These are phyloP conservation scores for Rhodinocichla rosea DNA, from an alignment of 2,113 vertebrate genomes.

Conservation along the genomic window DNA sequence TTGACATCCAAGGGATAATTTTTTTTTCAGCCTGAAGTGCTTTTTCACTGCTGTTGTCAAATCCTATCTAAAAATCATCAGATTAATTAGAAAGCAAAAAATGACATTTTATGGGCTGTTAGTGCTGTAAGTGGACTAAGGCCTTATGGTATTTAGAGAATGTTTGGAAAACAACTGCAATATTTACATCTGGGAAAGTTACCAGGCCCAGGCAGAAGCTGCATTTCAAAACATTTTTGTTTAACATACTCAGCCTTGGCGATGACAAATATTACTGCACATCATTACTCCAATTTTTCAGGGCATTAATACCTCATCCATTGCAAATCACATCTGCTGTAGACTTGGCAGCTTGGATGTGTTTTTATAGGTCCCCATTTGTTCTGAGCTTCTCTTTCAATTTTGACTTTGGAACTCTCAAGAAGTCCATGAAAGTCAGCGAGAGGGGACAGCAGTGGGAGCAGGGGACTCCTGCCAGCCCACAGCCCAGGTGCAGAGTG, in stretches of 20 bases:
- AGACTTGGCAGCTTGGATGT: not conserved
- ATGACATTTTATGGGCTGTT: slow-evolving; percentile 63
- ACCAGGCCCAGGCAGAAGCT: not conserved
- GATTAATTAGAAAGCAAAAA: slow-evolving; percentile 62
- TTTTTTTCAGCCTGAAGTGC: not conserved
- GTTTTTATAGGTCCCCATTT: slow-evolving; percentile 9
- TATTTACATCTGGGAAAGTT: slow-evolving; percentile 40
- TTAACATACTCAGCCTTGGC: slow-evolving; percentile 6
- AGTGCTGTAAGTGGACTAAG: slow-evolving; percentile 37
- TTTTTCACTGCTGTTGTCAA: slow-evolving; percentile 11
- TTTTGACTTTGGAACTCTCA: not conserved
- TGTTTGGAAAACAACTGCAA: slow-evolving; percentile 17
- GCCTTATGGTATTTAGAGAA: slow-evolving; percentile 55
- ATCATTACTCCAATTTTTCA: slow-evolving; percentile 45
- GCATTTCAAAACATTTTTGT: slow-evolving; percentile 28
- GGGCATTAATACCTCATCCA: slow-evolving; percentile 18
- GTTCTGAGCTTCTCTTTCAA: not conserved
- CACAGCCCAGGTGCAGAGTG: not conserved
- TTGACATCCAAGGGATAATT: not conserved
- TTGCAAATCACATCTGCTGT: slow-evolving; percentile 4
- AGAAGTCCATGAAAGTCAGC: not conserved
- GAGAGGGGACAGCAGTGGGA: not conserved
- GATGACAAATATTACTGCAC: slow-evolving; percentile 42
- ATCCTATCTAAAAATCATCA: slow-evolving; percentile 41
- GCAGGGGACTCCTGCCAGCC: not conserved